phyloP scores from a whole-genome alignment of 30 jellyfish, hydroid and myxozoan species.

The Hydractinia symbiolongicarpus region DNA sequence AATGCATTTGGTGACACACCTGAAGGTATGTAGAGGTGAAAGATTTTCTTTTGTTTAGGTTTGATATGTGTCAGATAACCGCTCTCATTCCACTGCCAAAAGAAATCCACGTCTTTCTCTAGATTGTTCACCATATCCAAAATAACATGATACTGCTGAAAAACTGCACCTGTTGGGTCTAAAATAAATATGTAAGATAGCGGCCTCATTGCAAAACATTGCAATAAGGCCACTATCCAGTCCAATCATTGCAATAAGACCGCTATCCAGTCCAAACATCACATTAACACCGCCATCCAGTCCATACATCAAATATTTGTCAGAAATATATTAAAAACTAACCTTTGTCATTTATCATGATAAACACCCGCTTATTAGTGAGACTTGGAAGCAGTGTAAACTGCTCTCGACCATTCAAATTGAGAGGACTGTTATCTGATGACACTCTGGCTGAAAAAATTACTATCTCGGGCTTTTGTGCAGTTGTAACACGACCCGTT shows the following conservation, averaged over 20 bases:
- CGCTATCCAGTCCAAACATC: too few relatives aligned
- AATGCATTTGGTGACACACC: neutral
- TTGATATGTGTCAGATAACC: conserved; percentile 4
- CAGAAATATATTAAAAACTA: neutral
- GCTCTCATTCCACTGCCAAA: conserved; percentile 11
- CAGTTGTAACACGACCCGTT: neutral
- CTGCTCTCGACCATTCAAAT: neutral
- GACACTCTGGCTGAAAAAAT: neutral
- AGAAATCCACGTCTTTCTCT: neutral
- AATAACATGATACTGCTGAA: neutral
- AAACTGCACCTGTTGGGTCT: too few relatives aligned
- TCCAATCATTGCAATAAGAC: too few relatives aligned
- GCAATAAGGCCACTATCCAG: too few relatives aligned
- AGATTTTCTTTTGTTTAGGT: neutral
- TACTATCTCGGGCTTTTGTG: neutral
- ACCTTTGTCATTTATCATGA: neutral
- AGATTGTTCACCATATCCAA: conserved; percentile 2
- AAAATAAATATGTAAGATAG: too few relatives aligned
- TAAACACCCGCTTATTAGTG: neutral
- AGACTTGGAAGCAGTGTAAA: neutral
- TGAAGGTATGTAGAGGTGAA: neutral
- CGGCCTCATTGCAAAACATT: too few relatives aligned
- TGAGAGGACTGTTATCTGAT: neutral
- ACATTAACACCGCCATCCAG: too few relatives aligned
- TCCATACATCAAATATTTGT: too few relatives aligned